Conservation (phyloP, 2,113 vertebrate genomes). For the Sus scrofa region DNA sequence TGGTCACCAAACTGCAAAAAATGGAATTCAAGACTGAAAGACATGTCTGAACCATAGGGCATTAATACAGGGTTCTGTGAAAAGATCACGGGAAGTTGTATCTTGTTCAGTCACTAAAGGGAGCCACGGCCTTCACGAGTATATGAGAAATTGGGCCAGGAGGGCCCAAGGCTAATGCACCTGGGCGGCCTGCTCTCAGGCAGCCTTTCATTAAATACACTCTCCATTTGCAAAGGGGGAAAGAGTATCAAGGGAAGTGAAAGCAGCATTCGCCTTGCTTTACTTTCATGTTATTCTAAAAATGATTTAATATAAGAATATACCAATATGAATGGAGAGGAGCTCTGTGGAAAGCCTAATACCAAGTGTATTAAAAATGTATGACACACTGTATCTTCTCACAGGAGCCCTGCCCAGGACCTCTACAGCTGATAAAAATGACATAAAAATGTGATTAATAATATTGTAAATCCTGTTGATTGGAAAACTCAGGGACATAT, state of each 20-base stretch:
- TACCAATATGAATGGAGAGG: constrained; percentile 31
- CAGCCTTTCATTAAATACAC: background rate
- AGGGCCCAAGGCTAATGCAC: background rate
- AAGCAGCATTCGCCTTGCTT: constrained; percentile 2
- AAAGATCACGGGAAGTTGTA: background rate
- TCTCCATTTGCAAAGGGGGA: constrained; percentile 13
- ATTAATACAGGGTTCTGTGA: background rate
- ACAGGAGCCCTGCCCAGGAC: background rate
- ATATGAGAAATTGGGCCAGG: background rate
- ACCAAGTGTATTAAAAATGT: constrained; percentile 75
- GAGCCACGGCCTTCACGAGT: accelerated
- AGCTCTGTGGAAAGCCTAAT: constrained; percentile 26
- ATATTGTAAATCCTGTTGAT: constrained; percentile 81
- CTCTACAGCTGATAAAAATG: constrained; percentile 68
- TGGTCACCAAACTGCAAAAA: background rate
- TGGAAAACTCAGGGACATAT: constrained; percentile 81
- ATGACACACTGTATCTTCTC: constrained; percentile 67
- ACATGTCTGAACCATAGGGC: background rate
- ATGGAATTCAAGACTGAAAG: background rate
- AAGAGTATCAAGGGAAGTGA: background rate
- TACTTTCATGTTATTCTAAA: constrained; percentile 60
- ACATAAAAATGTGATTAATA: constrained; percentile 82
- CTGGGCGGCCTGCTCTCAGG: background rate
- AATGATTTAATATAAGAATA: constrained; percentile 69
- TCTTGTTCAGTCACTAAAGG: constrained; percentile 1